A percentile compares a stretch with the other conserved stretches of the same genome.
These are phyloP conservation scores for Micronisus gabar DNA, from an alignment of 2,113 vertebrate genomes.

Conservation along the genomic window DNA sequence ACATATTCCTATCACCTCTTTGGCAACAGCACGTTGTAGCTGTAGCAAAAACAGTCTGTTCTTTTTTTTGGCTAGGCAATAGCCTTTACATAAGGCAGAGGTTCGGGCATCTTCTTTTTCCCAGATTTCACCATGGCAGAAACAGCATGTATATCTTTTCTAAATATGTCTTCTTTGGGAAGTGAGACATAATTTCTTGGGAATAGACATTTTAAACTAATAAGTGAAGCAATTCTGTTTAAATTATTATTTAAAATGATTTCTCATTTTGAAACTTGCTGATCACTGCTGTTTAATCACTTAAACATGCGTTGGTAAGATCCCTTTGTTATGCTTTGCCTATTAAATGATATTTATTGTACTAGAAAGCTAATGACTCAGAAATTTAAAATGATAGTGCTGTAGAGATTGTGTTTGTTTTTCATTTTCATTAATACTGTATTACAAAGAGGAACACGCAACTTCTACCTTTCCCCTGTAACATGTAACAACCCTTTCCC, in stretches of 20 bases:
- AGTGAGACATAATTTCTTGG: not conserved
- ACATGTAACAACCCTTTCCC: not conserved
- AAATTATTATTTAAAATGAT: not conserved
- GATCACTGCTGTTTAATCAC: not conserved
- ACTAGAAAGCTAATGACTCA: not conserved
- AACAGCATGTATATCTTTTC: not conserved
- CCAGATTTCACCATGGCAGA: not conserved
- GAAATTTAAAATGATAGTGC: not conserved
- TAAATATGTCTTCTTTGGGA: not conserved
- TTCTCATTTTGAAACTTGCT: not conserved
- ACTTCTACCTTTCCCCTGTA: not conserved
- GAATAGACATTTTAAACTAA: not conserved
- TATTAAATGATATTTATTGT: not conserved
- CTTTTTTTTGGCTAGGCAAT: not conserved
- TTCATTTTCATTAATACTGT: not conserved
- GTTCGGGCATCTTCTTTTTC: not conserved
- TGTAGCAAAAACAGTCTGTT: not conserved
- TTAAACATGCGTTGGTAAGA: not conserved
- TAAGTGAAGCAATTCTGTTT: not conserved
- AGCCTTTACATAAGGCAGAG: not conserved
- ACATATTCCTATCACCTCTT: not conserved
- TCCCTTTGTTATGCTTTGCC: not conserved
- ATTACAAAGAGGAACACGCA: not conserved
- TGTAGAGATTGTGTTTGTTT: not conserved
- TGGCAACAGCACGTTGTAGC: not conserved